Evolutionary conservation across 2,113 vertebrate species (phyloP).

Genomic region (Proteles cristata): DNA sequence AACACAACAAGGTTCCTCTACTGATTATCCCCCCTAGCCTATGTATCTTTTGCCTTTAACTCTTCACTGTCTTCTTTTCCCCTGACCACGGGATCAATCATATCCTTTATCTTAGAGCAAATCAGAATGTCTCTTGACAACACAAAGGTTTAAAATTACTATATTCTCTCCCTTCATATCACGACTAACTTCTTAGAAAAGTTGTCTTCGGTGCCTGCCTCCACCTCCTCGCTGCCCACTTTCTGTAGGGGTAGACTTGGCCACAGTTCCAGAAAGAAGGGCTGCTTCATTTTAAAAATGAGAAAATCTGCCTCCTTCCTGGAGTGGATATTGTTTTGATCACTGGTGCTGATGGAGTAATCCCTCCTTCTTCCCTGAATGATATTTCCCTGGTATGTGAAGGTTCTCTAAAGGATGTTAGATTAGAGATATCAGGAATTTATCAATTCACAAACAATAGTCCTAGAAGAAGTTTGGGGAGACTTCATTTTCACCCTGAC

Average conservation of each 20-base stretch:
- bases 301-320: background rate
- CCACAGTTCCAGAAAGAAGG: conserved; percentile 45
- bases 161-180: background rate
- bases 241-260: conserved; percentile 34
- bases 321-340: conserved; percentile 9
- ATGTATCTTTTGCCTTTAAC: background rate
- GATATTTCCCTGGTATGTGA: background rate
- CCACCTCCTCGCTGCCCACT: background rate
- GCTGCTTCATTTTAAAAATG: conserved; percentile 55
- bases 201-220: background rate
- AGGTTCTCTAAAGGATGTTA: background rate
- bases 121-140: background rate
- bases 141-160: background rate
- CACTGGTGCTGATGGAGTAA: background rate
- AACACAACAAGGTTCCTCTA: too few relatives aligned
- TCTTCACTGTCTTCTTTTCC: background rate
- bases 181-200: conserved; percentile 40
- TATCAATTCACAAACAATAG: background rate
- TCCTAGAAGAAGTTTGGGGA: background rate
- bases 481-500: background rate
- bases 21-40: background rate
- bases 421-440: background rate
- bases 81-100: background rate
- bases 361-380: background rate
- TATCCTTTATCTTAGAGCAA: conserved; percentile 20